These are phyloP conservation scores for Fregetta grallaria DNA, from an alignment of 2,113 vertebrate genomes.

Conservation along the genomic window DNA sequence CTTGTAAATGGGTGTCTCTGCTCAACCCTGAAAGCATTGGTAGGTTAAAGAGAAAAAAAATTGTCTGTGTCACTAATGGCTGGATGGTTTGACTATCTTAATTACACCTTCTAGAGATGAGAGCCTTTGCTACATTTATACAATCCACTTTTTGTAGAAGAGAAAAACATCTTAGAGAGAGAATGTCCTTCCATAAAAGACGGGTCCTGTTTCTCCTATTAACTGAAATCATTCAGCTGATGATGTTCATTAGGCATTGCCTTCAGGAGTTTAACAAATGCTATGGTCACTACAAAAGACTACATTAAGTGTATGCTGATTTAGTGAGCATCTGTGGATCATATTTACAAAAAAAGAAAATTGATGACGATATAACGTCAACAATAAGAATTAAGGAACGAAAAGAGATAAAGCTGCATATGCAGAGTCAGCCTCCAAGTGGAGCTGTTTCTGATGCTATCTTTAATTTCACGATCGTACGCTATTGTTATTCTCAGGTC, in stretches of 20 bases:
- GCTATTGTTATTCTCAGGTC: not conserved
- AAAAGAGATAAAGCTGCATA: not conserved
- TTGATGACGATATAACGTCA: not conserved
- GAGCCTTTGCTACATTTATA: not conserved
- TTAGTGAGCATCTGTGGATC: not conserved
- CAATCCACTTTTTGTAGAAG: not conserved
- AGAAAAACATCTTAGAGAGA: not conserved
- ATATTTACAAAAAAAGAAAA: not conserved
- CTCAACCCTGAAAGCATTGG: not conserved
- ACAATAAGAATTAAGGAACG: not conserved
- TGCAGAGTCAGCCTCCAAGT: not conserved
- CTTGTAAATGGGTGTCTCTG: not conserved
- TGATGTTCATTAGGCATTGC: not conserved
- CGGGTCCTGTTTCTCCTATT: not conserved
- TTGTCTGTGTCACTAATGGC: accelerated
- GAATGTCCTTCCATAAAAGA: not conserved
- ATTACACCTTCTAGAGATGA: not conserved
- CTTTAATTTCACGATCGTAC: not conserved
- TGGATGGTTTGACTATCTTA: not conserved
- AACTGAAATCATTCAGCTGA: not conserved
- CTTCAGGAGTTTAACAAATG: not conserved
- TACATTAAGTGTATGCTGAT: not conserved
- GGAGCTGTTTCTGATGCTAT: not conserved
- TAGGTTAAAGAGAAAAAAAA: not conserved
- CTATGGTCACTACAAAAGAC: not conserved